Percentiles rank a stretch among this genome's conserved stretches.
Evolutionary conservation across 2,888 invertebrate species (phyloP).

Genomic region (Standfussiana lucernea): DNA sequence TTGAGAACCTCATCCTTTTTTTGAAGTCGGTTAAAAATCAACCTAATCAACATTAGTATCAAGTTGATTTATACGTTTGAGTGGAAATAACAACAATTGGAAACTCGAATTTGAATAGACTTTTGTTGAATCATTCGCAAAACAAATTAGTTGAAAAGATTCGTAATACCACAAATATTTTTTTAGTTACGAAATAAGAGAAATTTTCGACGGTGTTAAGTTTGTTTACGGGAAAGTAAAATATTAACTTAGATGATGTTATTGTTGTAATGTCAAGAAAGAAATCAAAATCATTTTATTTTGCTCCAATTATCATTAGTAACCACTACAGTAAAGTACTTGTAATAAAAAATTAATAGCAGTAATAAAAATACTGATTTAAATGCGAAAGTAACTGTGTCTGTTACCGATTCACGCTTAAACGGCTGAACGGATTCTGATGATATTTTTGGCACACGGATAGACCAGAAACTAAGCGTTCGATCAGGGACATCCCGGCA

Average conservation of each 20-base stretch:
- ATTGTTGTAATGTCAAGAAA: slow-evolving; percentile 4
- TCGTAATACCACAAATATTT: slow-evolving; percentile 35
- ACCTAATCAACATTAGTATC: background rate
- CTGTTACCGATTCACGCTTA: no score
- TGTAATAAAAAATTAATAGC: background rate
- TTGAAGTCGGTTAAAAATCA: no score
- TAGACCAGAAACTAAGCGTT: no score
- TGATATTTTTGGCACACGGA: background rate
- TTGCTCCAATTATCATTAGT: background rate
- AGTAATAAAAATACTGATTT: background rate
- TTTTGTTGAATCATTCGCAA: background rate
- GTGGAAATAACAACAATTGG: background rate
- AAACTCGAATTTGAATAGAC: background rate
- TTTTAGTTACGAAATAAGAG: slow-evolving; percentile 30
- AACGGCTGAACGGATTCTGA: background rate
- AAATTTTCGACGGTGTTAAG: slow-evolving; percentile 14
- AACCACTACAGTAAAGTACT: background rate
- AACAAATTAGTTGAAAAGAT: background rate
- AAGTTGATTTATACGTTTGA: background rate
- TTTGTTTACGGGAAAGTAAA: slow-evolving; percentile 36
- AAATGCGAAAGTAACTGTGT: no score
- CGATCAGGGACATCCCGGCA: no score
- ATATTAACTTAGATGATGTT: slow-evolving; percentile 31
- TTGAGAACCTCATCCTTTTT: no score
- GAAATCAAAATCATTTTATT: background rate